phyloP scores from a whole-genome alignment of 1,140 invertebrate genomes.

The Bombus terrestris region DNA sequence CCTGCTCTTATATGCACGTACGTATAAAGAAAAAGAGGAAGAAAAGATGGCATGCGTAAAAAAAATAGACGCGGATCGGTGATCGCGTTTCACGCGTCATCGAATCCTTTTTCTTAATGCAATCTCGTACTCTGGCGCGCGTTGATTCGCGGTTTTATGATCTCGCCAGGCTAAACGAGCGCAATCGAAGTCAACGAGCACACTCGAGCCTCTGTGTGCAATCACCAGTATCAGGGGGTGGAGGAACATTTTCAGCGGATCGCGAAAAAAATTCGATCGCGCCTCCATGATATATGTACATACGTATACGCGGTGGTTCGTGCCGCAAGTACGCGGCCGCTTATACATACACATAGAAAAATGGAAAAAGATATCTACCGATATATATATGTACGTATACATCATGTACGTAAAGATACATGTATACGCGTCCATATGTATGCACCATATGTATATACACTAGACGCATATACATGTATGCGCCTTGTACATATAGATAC shows the following conservation, averaged over 20 bases:
- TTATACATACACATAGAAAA: neutral
- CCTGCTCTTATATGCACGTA: no score
- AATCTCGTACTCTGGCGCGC: slow-evolving; percentile 24
- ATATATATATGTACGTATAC: neutral
- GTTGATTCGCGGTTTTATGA: slow-evolving; percentile 34
- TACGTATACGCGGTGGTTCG: neutral
- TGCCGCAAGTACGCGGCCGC: neutral
- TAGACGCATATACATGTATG: neutral
- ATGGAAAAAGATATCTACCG: no score
- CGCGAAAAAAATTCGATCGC: slow-evolving; percentile 20
- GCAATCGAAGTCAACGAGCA: slow-evolving; percentile 31
- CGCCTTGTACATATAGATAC: neutral
- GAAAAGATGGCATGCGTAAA: neutral
- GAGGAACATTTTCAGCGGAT: slow-evolving; percentile 13
- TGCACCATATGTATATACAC: neutral
- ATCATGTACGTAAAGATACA: neutral
- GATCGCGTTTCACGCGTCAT: slow-evolving; percentile 19
- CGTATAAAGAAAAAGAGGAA: no score
- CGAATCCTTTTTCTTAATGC: slow-evolving; percentile 15
- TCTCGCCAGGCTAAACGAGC: slow-evolving; percentile 25
- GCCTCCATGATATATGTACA: neutral
- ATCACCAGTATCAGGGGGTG: neutral
- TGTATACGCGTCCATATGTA: neutral
- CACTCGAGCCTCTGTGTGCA: slow-evolving; percentile 19
- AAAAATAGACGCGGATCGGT: neutral